Evolutionary conservation across 2,888 invertebrate species (phyloP), one percentile per base, ranked within the genome.

Genomic region (Seira sanloemensis): DNA sequence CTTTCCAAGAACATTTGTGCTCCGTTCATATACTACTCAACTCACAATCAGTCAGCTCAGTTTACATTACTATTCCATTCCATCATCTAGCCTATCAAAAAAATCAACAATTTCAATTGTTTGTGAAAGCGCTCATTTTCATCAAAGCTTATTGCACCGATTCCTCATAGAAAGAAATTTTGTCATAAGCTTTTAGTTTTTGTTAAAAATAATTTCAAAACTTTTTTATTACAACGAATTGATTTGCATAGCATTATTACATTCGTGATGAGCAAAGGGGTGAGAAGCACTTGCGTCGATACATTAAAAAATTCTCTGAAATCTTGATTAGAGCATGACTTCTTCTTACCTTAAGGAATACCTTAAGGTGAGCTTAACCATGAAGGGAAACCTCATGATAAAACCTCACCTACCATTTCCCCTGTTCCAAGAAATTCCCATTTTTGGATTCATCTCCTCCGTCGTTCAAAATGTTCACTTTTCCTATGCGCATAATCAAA

Each of bases 371-470:
- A n/a, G n/a, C n/a, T n/a, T n/a, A n/a, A n/a, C n/a, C n/a, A 37
- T 37, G 12, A 37, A 37, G 37, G 37, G 37, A n/a, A n/a, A 4
- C 68, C 68, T 26, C 23, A 68, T 37, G 19, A 27, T 21, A 66
- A 18, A 66, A 76, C 66, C n/a, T n/a, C n/a, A n/a, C n/a, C n/a
- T n/a, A 26, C 50, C 19, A 65, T 68, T 68, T 68, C 68, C 68
- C 68, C 26, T 68, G 27, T 68, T 68, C 68, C 68, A 68, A 68
- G 68, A 68, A 65, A 26, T 68, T 68, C 73, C 19, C 26, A n/a
- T n/a, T 50, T 46, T 46, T 9, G 46, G 46, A 5, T 9, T 46
- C n/a, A 54, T 54, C n/a, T 25, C 1, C 68, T n/a, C 9, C 16
- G 26, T 25, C 19, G 16, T 21, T 18, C 46, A n/a, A n/a, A n/a